Evolutionary conservation across 2,888 invertebrate species (phyloP), one percentile per base, ranked within the genome.

Genomic region (Stenolophus ochropezus): DNA sequence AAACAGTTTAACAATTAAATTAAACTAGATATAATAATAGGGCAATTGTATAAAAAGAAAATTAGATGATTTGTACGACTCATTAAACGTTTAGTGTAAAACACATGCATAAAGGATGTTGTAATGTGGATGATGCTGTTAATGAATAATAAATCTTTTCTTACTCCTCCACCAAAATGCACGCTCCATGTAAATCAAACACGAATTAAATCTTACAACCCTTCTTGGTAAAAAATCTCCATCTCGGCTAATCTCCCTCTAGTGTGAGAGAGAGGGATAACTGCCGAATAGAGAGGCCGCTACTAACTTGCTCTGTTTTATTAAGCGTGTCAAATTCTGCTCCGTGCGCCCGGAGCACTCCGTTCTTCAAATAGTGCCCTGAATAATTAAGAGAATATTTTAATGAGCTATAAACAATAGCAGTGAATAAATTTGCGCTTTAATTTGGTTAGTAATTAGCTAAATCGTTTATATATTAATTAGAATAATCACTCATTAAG

Each of bases 331-430:
- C 33, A 65, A 65, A 65, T 65, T 65, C 25, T 33, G 16, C 18
- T n/a, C 33, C 3, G 33, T n/a, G 33, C 27, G 25, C 11, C 23
- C 3, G 16, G n/a, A 27, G 14, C 33, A 27, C 18, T 65, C 25
- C 11, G 21, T 21, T 56, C 74, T 49, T 49, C 47, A 49, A 74
- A 74, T 74, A 74, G 74, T 74, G 49, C 49, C 14, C 47, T 74
- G 74, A 74, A 74, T 74, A 74, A 74, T 74, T 74, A 74, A 47
- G 74, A 74, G 74, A 47, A 74, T 47, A 74, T 74, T 74, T 74
- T 74, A 74, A 74, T 74, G 74, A 49, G 20, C 49, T 23, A 74
- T 74, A 74, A 49, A 74, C 47, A 74, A 74, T 74, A 49, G 74
- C 49, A 49, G 47, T 74, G 74, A 74, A 74, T 74, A 74, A 47